phyloP scores from a whole-genome alignment of 2,113 vertebrate genomes.

The Gasterosteus nipponicus region DNA sequence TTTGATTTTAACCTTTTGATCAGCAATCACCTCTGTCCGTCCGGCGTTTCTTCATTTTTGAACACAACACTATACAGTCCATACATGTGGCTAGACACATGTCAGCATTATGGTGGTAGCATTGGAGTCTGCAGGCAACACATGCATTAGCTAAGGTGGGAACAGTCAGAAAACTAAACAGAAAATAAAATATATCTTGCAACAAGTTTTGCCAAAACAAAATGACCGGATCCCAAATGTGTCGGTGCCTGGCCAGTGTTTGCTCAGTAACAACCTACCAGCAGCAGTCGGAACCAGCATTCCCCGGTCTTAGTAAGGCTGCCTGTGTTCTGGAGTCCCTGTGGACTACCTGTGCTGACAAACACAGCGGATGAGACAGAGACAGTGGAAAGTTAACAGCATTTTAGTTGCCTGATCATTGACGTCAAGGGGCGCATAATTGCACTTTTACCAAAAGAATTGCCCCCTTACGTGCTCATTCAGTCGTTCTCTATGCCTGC shows the following conservation, averaged over 20 bases:
- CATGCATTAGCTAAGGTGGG: conserved; percentile 2
- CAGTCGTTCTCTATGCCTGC: neutral
- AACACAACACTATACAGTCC: no score
- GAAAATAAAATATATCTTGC: neutral
- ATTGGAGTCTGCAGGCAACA: conserved; percentile 1
- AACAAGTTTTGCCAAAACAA: conserved; percentile 3
- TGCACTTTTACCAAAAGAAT: neutral
- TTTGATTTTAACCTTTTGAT: no score
- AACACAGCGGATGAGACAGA: conserved; percentile 23
- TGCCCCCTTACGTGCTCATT: neutral
- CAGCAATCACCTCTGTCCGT: no score
- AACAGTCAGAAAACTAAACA: conserved; percentile 8
- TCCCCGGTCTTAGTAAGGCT: conserved; percentile 11
- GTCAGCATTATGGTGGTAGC: neutral
- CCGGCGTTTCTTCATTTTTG: no score
- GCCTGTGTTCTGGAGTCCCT: conserved; percentile 30
- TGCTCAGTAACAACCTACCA: conserved; percentile 3
- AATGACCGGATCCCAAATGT: neutral
- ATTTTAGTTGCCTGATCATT: neutral
- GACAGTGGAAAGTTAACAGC: neutral
- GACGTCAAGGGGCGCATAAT: neutral
- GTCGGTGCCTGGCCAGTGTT: neutral
- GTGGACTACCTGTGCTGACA: conserved; percentile 37
- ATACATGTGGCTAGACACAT: no score
- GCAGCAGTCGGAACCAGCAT: neutral